These are phyloP conservation scores for Sitophilus oryzae DNA, from an alignment of 1,140 invertebrate species.

Conservation along the genomic window DNA sequence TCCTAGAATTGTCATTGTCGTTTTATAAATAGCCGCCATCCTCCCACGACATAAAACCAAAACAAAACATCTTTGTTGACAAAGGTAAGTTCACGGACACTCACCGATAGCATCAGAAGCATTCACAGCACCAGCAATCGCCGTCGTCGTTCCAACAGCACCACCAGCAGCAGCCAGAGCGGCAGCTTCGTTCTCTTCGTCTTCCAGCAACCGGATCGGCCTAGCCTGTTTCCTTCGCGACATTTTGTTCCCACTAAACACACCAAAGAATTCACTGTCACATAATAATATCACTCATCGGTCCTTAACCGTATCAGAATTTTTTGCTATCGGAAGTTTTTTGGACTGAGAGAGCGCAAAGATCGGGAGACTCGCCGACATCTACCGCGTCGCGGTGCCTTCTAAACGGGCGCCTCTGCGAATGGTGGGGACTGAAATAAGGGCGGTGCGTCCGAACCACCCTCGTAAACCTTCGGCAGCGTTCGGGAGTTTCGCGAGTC, in stretches of 20 bases:
- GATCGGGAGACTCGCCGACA: no score
- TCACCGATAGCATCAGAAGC: slow-evolving; percentile 29
- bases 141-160: neutral
- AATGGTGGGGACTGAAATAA: slow-evolving; percentile 41
- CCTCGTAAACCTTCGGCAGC: slow-evolving; percentile 38
- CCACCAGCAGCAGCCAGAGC: slow-evolving; percentile 9
- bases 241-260: slow-evolving; percentile 44
- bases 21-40: neutral
- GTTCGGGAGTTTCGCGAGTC: slow-evolving; percentile 31
- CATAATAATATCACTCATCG: slow-evolving; percentile 26
- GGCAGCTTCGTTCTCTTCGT: slow-evolving; percentile 38
- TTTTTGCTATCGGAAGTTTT: no score
- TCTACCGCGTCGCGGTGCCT: slow-evolving; percentile 42
- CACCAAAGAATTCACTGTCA: slow-evolving; percentile 31
- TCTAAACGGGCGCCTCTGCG: slow-evolving; percentile 36
- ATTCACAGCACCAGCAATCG: slow-evolving; percentile 15
- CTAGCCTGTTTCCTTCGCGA: slow-evolving; percentile 57
- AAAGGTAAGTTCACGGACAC: slow-evolving; percentile 21
- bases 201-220: slow-evolving; percentile 51
- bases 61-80: no score
- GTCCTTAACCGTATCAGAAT: no score
- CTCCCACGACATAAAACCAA: no score
- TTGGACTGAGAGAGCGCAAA: no score
- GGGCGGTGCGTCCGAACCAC: slow-evolving; percentile 41
- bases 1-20: no score